These are phyloP conservation scores for Elgonia sp. DNA, from an alignment of 2,888 invertebrate species.

Conservation along the genomic window DNA sequence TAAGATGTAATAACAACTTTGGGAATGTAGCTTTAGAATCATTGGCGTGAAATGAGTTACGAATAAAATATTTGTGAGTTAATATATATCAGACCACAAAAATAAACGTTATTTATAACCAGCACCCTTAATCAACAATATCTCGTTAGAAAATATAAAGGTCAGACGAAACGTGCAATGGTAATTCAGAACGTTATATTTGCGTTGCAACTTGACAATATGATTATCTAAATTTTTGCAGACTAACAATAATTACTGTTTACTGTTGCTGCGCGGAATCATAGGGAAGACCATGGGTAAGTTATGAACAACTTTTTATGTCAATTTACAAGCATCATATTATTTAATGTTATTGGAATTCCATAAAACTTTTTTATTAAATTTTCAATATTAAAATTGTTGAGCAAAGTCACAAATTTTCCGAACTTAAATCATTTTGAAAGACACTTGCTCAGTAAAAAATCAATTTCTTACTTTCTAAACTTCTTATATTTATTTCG, in stretches of 20 bases:
- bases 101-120: constrained; percentile 31
- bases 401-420: constrained; percentile 1
- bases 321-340: not conserved
- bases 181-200: not conserved
- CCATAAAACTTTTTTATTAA: constrained; percentile 31
- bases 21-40: not conserved
- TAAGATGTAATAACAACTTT: no score
- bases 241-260: constrained; percentile 64
- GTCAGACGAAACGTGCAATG: constrained; percentile 22
- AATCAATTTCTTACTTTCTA: no score
- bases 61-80: no score
- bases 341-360: constrained; percentile 17
- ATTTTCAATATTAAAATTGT: constrained; percentile 6
- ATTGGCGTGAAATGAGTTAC: constrained; percentile 7
- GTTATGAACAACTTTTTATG: constrained; percentile 20
- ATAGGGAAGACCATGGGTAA: not conserved
- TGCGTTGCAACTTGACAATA: not conserved
- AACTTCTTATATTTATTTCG: no score
- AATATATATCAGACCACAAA: constrained; percentile 22
- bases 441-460: no score
- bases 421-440: not conserved
- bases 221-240: constrained; percentile 53
- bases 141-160: not conserved
- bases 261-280: constrained; percentile 73
- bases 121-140: not conserved